Evolutionary conservation across 2,888 invertebrate species (phyloP).

Genomic region (Unio pictorum): DNA sequence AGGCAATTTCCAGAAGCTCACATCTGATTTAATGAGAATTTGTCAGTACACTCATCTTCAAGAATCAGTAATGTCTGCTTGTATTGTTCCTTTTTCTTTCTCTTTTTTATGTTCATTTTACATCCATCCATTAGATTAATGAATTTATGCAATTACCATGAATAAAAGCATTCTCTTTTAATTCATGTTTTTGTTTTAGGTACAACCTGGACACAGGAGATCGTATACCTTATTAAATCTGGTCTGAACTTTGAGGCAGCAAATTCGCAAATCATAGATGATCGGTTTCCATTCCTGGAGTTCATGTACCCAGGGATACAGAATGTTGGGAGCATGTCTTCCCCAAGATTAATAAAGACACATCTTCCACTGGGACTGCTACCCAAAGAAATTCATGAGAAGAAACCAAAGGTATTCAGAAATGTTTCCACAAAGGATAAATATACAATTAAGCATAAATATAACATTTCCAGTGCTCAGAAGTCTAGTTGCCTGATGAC

Average conservation of each 20-base stretch:
- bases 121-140: not conserved
- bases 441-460: no score
- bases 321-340: conserved; percentile 56
- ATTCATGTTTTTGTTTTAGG: conserved; percentile 50
- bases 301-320: conserved; percentile 59
- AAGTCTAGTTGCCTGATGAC: no score
- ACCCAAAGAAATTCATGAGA: conserved; percentile 64
- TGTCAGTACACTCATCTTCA: no score
- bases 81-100: no score
- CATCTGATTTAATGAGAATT: no score
- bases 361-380: conserved; percentile 64
- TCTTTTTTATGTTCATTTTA: conserved; percentile 1
- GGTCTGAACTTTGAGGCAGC: conserved; percentile 85
- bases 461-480: no score
- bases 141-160: no score
- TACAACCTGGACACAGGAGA: conserved; percentile 96
- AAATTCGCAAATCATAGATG: conserved; percentile 73
- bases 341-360: conserved; percentile 63
- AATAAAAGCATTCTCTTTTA: not conserved
- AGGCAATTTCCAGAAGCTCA: no score
- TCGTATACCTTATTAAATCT: conserved; percentile 91
- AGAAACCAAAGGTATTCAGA: conserved; percentile 57
- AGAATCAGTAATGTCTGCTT: no score
- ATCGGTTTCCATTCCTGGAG: conserved; percentile 85
- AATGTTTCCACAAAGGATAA: no score